Base-by-base conservation (phyloP, 2,888 invertebrate genomes). In the Athalia cordata region DNA sequence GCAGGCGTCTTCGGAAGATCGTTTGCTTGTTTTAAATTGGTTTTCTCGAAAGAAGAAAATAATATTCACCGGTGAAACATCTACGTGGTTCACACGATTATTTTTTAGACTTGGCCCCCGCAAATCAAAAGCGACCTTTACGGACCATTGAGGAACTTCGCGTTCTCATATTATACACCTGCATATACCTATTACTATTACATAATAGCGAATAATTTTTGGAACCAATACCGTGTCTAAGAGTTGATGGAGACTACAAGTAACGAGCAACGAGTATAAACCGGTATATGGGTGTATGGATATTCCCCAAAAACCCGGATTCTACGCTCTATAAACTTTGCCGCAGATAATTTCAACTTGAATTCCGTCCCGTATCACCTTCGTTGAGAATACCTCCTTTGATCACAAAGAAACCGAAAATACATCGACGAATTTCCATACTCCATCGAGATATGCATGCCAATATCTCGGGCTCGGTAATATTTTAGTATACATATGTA, bases 11-110 rank as follows among this genome's bases (percentile, higher is more conserved):
- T 74, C 78, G 77, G 81, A 80, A 81, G 82, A 81, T 82, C 82
- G 75, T 80, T 81, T 78, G 57, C 70, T 77, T 75, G 78, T 77
- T 83, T 82, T 81, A 81, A 84, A 84, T 84, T 83, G 82, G 78
- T 82, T 84, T 82, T 78, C 13, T 29, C 2, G 29, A 29, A 29
- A 55, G 75, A 75, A 74, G 76, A 72, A 77, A n/a, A n/a, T n/a
- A n/a, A 75, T 78, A 9, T 61, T 45, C 70, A 57, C 70, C 9
- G 43, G 55, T 49, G 52, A 29, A 70, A 11, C 45, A 7, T 47
- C 4, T 45, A 59, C 59, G 59, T 59, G 57, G 1, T 57, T 9
- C 29, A 29, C 29, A 29, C 29, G 29, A 29, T 29, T 29, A 29
- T 29, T 29, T 29, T 29, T 29, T 29, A 29, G 29, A 29, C 29